Evolutionary conservation across 2,797 vertebrate genomes (phyloP), one percentile per base, ranked within the genome.

Genomic region (Odontamblyopus rebecca): DNA sequence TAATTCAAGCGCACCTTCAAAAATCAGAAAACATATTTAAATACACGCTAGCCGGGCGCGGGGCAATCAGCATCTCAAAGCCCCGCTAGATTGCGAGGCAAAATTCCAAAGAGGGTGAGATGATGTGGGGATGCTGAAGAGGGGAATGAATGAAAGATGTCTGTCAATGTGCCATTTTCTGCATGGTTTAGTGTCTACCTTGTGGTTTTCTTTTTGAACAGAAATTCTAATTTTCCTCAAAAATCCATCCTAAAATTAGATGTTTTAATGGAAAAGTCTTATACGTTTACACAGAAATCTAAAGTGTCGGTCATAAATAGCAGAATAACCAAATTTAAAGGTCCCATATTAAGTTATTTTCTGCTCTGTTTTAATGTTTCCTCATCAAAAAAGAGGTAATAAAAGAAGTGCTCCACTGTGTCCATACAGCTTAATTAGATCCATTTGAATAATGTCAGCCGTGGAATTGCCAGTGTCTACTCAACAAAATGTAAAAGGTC

Each of bases 51-150:
- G 68, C 66, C 76, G 56, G 67, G 35, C 69, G 18, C 11, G 1
- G 50, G 61, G 69, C 80, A 83, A 85, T 83, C 88, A 87, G 71
- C 80, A 70, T 78, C 74, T 86, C 76, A 75, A 74, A 78, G 81
- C 74, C 74, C 63, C 6, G 60, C 61, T 61, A 35, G 72, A 74
- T 79, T 80, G 69, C 38, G 2, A 32, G 2, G 38, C 18, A 41
- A 66, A 50, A 71, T 69, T 61, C 63, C n/a, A 44, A 68, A 75
- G 57, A 74, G 54, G 67, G 51, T 56, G 41, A 85, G 73, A 64
- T 71, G 74, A 78, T 78, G 78, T 53, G 72, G 64, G 76, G 73
- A 57, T 68, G 68, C 56, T 38, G 64, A 69, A 71, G 75, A 82
- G 81, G 78, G 67, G 68, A 81, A 81, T 62, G 64, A 76, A 86